Evolutionary conservation across 2,888 invertebrate genomes (phyloP), one percentile per base, ranked within the genome.

Genomic region (Pyrrhosoma nymphula): DNA sequence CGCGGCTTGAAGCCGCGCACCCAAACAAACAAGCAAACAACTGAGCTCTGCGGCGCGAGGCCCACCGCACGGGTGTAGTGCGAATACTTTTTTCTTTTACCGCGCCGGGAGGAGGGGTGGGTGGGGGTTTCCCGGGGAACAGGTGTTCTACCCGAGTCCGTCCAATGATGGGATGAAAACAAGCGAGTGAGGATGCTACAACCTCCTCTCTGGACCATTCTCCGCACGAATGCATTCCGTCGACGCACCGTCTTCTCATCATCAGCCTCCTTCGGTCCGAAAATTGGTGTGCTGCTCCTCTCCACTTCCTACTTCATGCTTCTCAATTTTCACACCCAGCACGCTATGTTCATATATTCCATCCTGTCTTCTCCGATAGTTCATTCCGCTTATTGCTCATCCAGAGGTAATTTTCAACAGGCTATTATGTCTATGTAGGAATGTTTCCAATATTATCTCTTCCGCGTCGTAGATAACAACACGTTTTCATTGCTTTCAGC

Each of bases 11-110:
- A 23, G 30, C 0, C 82, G 30, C 35, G 82, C 82, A 30, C 35
- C 82, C 82, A 35, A 82, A 82, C 82, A 82, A 82, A 82, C 82
- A 82, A 82, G 35, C 82, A 35, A 82, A 82, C 30, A 82, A 16
- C 82, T 35, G 35, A 82, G 30, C 35, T 1, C 35, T 26, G 26
- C 69, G 26, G 26, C n/a, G 26, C 69, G 69, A 69, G 69, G 69
- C 23, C 2, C 69, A 26, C 69, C 69, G n/a, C 69, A 10, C 69
- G 69, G 69, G 47, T 47, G 47, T n/a, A 10, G 69, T 69, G 69
- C 69, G 69, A 26, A 4, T 69, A 26, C 26, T 60, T 26, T 69
- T 69, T 69, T 69, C 0, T 69, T 69, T 60, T 20, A 14, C 60
- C 60, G 60, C 2, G 26, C 26, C n/a, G 23, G 69, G 26, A 69